These are phyloP conservation scores for Caenorhabditis remanei DNA, from an alignment of 1,140 invertebrate species.

Conservation along the genomic window DNA sequence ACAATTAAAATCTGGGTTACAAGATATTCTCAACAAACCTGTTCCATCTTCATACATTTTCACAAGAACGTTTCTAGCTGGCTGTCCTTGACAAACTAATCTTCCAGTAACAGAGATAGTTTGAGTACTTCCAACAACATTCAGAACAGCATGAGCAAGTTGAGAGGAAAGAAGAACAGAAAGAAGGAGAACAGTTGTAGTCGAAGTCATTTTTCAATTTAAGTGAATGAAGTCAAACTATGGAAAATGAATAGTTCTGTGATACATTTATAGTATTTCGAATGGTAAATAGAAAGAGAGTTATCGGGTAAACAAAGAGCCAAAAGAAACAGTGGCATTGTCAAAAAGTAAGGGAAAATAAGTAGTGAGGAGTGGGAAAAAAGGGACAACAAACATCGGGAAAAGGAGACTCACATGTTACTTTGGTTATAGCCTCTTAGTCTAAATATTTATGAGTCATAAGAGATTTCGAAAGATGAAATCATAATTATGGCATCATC, in stretches of 20 bases:
- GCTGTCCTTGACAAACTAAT: constrained; percentile 29
- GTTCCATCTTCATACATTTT: constrained; percentile 52
- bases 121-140: constrained; percentile 35
- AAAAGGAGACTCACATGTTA: constrained; percentile 2
- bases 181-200: background rate
- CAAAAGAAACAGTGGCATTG: constrained; percentile 15
- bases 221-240: background rate
- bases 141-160: constrained; percentile 8
- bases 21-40: background rate
- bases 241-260: background rate
- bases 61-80: constrained; percentile 24
- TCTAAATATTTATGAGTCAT: constrained; percentile 47
- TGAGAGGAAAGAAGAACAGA: background rate
- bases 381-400: constrained; percentile 8
- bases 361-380: too few relatives aligned
- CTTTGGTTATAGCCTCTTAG: background rate
- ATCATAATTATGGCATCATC: background rate
- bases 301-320: constrained; percentile 23
- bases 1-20: background rate
- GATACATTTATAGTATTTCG: background rate
- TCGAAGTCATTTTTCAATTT: background rate
- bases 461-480: background rate
- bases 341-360: background rate
- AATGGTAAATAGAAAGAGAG: constrained; percentile 24
- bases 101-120: constrained; percentile 19